Percentiles rank a stretch among this genome's conserved stretches.
Evolutionary conservation across 2,797 vertebrate species (phyloP).

Genomic region (Liparis tanakae): DNA sequence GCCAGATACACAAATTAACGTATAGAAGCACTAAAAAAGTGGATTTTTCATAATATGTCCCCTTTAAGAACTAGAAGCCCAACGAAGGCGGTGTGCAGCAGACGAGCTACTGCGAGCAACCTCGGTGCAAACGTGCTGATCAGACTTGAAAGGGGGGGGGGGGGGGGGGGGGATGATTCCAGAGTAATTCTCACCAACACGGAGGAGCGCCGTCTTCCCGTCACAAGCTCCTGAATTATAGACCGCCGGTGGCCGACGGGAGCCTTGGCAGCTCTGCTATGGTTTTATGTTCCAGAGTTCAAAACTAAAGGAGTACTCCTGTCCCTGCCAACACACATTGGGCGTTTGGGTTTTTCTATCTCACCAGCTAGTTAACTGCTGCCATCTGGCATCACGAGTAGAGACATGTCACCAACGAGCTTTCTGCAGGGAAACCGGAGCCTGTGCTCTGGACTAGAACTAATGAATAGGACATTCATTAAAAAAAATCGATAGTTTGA

Average conservation of each 20-base stretch:
- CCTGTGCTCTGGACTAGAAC: background rate
- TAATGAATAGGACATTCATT: background rate
- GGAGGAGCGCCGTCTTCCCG: background rate
- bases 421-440: constrained; percentile 10
- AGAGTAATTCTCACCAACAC: background rate
- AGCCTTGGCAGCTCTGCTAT: background rate
- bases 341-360: background rate
- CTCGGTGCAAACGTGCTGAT: background rate
- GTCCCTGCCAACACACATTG: background rate
- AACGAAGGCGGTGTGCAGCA: background rate
- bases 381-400: constrained; percentile 3
- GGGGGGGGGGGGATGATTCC: background rate
- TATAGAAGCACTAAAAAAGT: too few species aligned
- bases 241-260: background rate
- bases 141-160: background rate
- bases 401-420: background rate
- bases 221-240: constrained; percentile 11
- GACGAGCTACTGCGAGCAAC: background rate
- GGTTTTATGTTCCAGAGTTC: constrained; percentile 6
- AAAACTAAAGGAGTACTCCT: background rate
- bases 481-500: background rate
- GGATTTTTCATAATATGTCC: too few species aligned
- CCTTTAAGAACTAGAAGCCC: background rate
- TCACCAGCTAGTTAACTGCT: constrained; percentile 1
- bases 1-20: too few species aligned